These are phyloP conservation scores for Rotaria sp. DNA, from an alignment of 2,888 invertebrate species.

Conservation along the genomic window DNA sequence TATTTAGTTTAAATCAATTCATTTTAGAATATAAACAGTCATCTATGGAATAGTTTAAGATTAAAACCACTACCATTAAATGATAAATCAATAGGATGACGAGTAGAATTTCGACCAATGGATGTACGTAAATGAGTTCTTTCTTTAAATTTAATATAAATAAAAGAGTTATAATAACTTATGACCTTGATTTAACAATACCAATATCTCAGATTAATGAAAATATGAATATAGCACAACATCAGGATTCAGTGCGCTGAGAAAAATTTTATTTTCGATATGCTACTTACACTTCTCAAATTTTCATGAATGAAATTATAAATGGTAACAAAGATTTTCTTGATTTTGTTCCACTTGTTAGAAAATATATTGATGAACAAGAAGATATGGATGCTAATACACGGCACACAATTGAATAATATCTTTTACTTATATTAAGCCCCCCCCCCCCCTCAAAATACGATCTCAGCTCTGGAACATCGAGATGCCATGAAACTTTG, in stretches of 20 bases:
- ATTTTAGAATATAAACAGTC: constrained; percentile 80
- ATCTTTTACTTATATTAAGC: constrained; percentile 75
- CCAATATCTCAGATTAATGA: constrained; percentile 86
- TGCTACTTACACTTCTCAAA: constrained; percentile 27
- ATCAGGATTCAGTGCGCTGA: constrained; percentile 72
- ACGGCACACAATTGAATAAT: constrained; percentile 89
- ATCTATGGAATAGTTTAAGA: constrained; percentile 98
- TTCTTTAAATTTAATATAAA: constrained; percentile 66
- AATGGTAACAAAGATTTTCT: constrained; percentile 71
- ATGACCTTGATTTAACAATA: constrained; percentile 86
- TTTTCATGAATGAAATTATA: constrained; percentile 42
- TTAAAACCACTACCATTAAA: constrained; percentile 64
- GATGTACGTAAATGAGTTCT: not conserved
- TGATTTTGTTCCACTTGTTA: constrained; percentile 84
- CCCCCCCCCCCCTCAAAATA: constrained; percentile 17
- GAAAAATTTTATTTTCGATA: constrained; percentile 81
- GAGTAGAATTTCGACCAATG: constrained; percentile 89
- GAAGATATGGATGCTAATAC: constrained; percentile 98
- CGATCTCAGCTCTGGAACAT: too few species aligned
- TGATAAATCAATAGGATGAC: constrained; percentile 87
- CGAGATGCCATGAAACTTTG: too few species aligned
- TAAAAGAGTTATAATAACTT: constrained; percentile 89
- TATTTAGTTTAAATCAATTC: too few species aligned
- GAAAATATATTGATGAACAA: constrained; percentile 79
- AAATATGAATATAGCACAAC: constrained; percentile 91